These are phyloP conservation scores for Notoglanidium macrostoma DNA, from an alignment of 2,797 vertebrate genomes.

Conservation along the genomic window DNA sequence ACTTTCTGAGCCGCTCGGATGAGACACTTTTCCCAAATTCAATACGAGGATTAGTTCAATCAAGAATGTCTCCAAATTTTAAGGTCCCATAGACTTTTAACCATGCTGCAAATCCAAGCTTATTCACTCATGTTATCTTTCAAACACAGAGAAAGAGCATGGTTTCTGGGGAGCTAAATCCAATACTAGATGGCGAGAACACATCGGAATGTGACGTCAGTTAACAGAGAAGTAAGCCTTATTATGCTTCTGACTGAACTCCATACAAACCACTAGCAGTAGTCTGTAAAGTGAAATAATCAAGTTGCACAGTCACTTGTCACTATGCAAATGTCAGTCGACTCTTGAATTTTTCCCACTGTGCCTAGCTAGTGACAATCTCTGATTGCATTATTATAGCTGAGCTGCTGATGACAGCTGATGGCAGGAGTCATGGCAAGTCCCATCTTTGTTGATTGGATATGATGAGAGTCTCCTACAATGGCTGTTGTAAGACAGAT, in stretches of 20 bases:
- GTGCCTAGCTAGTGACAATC: constrained; percentile 9
- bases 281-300: constrained; percentile 19
- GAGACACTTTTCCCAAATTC: constrained; percentile 26
- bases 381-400: constrained; percentile 49
- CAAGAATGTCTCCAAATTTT: constrained; percentile 6
- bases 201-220: neutral
- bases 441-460: constrained; percentile 31
- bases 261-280: neutral
- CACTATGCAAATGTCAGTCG: constrained; percentile 33
- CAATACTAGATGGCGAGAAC: neutral
- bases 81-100: constrained; percentile 20
- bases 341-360: constrained; percentile 31
- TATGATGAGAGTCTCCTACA: constrained; percentile 31
- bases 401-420: constrained; percentile 27
- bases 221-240: neutral
- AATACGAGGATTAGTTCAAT: constrained; percentile 38
- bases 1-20: neutral
- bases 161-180: constrained; percentile 5
- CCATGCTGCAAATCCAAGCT: constrained; percentile 24
- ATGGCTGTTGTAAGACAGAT: constrained; percentile 30
- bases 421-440: constrained; percentile 32
- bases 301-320: constrained; percentile 38
- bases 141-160: constrained; percentile 8
- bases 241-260: constrained; percentile 6
- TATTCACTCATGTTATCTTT: constrained; percentile 35